These are phyloP conservation scores for Drosophila gaucha DNA, from an alignment of 2,888 invertebrate genomes.

Conservation along the genomic window DNA sequence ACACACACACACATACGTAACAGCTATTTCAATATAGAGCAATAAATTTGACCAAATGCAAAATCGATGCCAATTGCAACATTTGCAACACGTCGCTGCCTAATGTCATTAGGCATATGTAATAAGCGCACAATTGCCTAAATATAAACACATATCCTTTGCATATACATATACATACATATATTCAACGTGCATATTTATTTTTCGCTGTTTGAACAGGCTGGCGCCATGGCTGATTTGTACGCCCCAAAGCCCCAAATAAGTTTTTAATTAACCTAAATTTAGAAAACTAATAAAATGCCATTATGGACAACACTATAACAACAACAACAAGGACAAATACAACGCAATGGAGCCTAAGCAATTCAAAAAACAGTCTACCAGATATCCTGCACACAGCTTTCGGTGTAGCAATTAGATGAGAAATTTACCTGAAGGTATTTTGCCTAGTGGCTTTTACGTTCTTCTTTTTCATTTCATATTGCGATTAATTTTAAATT, in stretches of 20 bases:
- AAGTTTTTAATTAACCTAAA: constrained; percentile 79
- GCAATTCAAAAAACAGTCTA: constrained; percentile 58
- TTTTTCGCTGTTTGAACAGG: constrained; percentile 6
- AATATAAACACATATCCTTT: background rate
- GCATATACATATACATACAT: background rate
- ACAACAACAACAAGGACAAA: constrained; percentile 21
- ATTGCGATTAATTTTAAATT: too few relatives aligned
- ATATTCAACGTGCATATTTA: background rate
- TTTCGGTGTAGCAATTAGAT: too few relatives aligned
- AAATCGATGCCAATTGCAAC: constrained; percentile 69
- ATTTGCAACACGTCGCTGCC: constrained; percentile 33
- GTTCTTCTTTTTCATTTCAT: too few relatives aligned
- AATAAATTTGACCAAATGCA: constrained; percentile 64
- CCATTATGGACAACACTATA: constrained; percentile 38
- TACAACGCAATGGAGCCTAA: constrained; percentile 37
- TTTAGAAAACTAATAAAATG: constrained; percentile 75
- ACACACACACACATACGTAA: constrained; percentile 14
- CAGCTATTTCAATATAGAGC: constrained; percentile 58
- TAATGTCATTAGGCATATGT: constrained; percentile 44
- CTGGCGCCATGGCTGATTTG: constrained; percentile 6
- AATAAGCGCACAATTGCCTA: constrained; percentile 21
- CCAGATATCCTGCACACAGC: background rate
- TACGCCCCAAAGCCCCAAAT: constrained; percentile 49
- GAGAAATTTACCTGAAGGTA: too few relatives aligned
- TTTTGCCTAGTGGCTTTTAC: too few relatives aligned